Evolutionary conservation across 2,113 vertebrate species (phyloP).

Genomic region (Coryphaenoides rupestris): DNA sequence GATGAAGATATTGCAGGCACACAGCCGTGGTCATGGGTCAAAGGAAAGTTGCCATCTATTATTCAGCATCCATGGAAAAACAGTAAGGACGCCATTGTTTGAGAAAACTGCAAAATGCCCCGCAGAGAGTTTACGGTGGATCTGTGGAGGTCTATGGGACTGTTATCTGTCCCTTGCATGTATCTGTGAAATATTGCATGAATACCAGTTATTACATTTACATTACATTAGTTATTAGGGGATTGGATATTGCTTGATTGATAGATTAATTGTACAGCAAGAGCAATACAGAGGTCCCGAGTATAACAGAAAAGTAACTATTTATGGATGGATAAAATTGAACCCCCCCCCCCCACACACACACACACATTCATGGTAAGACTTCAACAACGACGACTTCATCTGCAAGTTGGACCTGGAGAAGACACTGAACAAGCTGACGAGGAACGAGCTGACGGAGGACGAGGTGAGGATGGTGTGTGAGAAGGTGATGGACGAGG

Average conservation of each 20-base stretch:
- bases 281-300: no score
- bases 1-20: constrained; percentile 47
- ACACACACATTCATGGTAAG: constrained; percentile 54
- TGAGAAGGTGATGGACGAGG: constrained; percentile 93
- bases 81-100: constrained; percentile 1
- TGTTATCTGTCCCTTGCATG: no score
- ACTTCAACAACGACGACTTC: constrained; percentile 93
- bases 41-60: constrained; percentile 51
- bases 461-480: constrained; percentile 90
- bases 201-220: no score
- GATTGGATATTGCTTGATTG: no score
- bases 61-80: constrained; percentile 37
- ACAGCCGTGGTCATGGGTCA: constrained; percentile 51
- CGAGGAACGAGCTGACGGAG: constrained; percentile 84
- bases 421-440: constrained; percentile 89
- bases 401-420: constrained; percentile 90
- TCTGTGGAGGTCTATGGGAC: no score
- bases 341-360: no score
- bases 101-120: neutral
- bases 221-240: no score
- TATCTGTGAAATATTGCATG: no score
- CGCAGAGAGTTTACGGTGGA: no score
- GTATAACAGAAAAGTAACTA: no score
- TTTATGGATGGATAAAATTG: no score
- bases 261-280: no score